These are phyloP conservation scores for Notolabrus celidotus DNA, from an alignment of 2,797 vertebrate species.

Conservation along the genomic window DNA sequence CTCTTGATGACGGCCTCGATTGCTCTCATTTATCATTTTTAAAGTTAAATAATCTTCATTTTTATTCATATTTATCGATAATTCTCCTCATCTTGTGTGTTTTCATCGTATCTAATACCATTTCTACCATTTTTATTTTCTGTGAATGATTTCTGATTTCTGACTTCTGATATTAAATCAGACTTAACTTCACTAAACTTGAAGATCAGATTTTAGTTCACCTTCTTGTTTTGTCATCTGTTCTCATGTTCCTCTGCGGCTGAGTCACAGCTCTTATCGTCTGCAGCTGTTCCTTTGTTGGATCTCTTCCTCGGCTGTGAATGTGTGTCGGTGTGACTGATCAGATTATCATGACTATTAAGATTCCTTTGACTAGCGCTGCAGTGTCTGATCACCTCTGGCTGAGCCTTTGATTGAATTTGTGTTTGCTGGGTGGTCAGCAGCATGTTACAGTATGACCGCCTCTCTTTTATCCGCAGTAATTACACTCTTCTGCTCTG, in stretches of 20 bases:
- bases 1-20: too few relatives aligned
- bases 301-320: background rate
- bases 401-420: slow-evolving; percentile 45
- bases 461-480: slow-evolving; percentile 26
- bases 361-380: slow-evolving; percentile 36
- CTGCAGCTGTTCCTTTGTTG: too few relatives aligned
- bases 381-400: slow-evolving; percentile 24
- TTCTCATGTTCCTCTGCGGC: background rate
- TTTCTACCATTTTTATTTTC: too few relatives aligned
- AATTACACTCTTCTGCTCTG: slow-evolving; percentile 35
- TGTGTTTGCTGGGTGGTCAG: slow-evolving; percentile 38
- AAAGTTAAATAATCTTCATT: too few relatives aligned
- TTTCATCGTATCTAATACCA: too few relatives aligned
- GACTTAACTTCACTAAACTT: too few relatives aligned
- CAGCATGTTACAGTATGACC: slow-evolving; percentile 12
- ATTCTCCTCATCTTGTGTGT: too few relatives aligned
- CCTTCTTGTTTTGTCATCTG: background rate
- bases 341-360: slow-evolving; percentile 12
- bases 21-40: too few relatives aligned
- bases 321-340: slow-evolving; percentile 16
- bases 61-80: too few relatives aligned
- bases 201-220: too few relatives aligned
- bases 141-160: too few relatives aligned
- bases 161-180: too few relatives aligned
- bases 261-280: background rate